Base-by-base conservation (phyloP, 2,113 vertebrate species). In the Pipra filicauda region DNA sequence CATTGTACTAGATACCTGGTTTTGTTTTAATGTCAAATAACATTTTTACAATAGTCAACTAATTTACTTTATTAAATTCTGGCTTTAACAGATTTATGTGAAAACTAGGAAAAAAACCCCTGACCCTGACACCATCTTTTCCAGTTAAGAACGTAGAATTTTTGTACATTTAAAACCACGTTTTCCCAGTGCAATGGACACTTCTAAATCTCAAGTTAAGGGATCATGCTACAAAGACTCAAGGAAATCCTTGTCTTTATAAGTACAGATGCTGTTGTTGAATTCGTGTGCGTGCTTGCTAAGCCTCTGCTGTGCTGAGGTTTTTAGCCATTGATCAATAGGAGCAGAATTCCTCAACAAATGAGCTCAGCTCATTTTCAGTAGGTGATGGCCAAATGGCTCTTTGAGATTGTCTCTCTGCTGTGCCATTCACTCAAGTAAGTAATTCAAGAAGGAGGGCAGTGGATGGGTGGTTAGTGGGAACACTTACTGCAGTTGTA, bases 371-470 rank as follows among this genome's bases (percentile, higher is more conserved):
- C 12, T 97, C 28, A 54, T 86, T 96, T 97, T 92, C 21, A 30
- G 18, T 49, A 73, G 27, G 66, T 72, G 74, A 27, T 72, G 65
- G 79, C 44, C 66, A 85, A 93, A 65, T 55, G 13, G 9, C 9
- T 54, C 70, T 31, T 89, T 76, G 35, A 23, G 74, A 75, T 66
- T 43, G 55, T 77, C 61, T 94, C 83, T 91, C 33, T 91, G 66
- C 81, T 86, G 76, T 46, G 73, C 94, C 83, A 80, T 91, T 92
- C 77, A 78, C 94, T 96, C 86, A 77, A 74, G 64, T 86, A 95
- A 97, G 78, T 81, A 88, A 89, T 94, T 96, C 89, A 93, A 88
- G 88, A 74, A 85, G 55, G 84, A 93, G 93, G 96, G 96, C 97
- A 97, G 81, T 67, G 88, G 94, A 89, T 92, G 96, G 81, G 67